A percentile compares a stretch with the other conserved stretches of the same genome.
These are phyloP conservation scores for Aptenodytes forsteri DNA, from an alignment of 2,113 vertebrate species.

Conservation along the genomic window DNA sequence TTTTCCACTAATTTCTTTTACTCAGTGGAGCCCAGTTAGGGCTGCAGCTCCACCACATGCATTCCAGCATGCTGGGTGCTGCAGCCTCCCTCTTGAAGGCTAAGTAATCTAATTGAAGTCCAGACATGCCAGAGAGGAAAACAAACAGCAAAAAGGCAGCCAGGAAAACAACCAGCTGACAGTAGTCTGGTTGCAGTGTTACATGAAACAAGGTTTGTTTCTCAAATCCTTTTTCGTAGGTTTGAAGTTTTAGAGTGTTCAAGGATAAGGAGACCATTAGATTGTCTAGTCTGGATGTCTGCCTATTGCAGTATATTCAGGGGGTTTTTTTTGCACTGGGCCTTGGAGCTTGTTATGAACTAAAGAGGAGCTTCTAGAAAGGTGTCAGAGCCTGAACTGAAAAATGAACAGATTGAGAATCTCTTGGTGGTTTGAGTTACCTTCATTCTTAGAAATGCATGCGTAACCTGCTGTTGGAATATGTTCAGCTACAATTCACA, in stretches of 20 bases:
- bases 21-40: not conserved
- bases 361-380: not conserved
- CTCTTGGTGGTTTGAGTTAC: conserved; percentile 31
- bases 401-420: conserved; percentile 57
- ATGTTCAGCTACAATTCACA: not conserved
- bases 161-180: not conserved
- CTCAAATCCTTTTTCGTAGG: not conserved
- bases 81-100: not conserved
- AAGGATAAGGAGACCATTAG: not conserved
- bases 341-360: not conserved
- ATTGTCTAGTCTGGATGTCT: not conserved
- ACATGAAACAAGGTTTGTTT: not conserved
- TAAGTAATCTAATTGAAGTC: not conserved
- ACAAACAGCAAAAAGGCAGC: not conserved
- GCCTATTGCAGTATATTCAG: not conserved
- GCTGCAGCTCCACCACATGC: not conserved
- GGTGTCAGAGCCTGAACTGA: not conserved
- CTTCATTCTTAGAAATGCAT: conserved; percentile 38
- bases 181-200: not conserved
- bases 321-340: not conserved
- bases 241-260: not conserved
- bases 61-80: fast-evolving
- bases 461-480: not conserved
- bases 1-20: not conserved
- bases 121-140: not conserved